These are phyloP conservation scores for Druon quercuslanigerum DNA, from an alignment of 1,140 invertebrate species.

Conservation along the genomic window DNA sequence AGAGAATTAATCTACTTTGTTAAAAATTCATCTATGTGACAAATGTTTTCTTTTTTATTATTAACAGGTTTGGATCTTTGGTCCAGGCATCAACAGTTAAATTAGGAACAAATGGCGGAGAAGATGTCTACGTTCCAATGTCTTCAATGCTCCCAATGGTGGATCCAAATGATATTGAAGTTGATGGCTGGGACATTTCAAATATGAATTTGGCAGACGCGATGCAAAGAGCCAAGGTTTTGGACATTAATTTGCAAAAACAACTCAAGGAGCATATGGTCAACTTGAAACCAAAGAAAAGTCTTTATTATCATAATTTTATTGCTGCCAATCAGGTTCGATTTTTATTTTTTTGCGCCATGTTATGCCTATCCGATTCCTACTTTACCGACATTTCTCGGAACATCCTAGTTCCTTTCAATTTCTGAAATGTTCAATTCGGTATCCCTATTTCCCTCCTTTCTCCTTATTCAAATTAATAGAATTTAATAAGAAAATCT, in stretches of 20 bases:
- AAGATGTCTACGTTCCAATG: conserved; percentile 89
- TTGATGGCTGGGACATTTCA: conserved; percentile 98
- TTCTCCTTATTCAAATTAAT: too few species aligned
- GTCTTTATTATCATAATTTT: conserved; percentile 93
- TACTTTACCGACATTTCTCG: background rate
- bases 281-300: conserved; percentile 86
- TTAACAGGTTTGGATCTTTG: conserved; percentile 87
- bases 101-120: conserved; percentile 83
- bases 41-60: conserved; percentile 16
- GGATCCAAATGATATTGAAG: conserved; percentile 89
- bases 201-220: conserved; percentile 88
- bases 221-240: conserved; percentile 87
- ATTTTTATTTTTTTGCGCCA: background rate
- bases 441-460: too few species aligned
- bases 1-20: too few species aligned
- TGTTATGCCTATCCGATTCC: too few species aligned
- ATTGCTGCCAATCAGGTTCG: conserved; percentile 95
- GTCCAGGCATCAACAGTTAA: conserved; percentile 92
- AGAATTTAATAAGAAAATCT: too few species aligned
- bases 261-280: conserved; percentile 85
- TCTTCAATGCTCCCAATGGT: conserved; percentile 91
- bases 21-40: too few species aligned
- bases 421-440: too few species aligned
- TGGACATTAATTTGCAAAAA: conserved; percentile 83
- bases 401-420: too few species aligned